Evolutionary conservation across 2,888 invertebrate genomes (phyloP).

Genomic region (Aphrophora alni): DNA sequence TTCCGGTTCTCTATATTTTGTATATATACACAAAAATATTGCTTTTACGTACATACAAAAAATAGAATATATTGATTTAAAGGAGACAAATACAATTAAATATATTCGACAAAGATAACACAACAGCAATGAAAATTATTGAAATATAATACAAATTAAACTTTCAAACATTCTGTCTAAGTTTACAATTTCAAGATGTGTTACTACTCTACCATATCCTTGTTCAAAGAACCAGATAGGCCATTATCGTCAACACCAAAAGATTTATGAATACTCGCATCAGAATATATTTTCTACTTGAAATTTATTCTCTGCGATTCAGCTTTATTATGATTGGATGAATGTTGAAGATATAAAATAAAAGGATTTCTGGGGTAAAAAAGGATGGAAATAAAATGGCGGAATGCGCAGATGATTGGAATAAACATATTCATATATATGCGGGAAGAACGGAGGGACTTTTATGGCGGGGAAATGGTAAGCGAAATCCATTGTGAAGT

Average conservation of each 20-base stretch:
- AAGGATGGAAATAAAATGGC: slow-evolving; percentile 4
- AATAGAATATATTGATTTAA: too few species aligned
- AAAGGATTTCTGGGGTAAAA: not conserved
- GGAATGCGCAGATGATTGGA: not conserved
- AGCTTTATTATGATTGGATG: not conserved
- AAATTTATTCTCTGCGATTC: slow-evolving; percentile 2
- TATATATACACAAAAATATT: too few species aligned
- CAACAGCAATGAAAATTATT: too few species aligned
- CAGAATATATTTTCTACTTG: not conserved
- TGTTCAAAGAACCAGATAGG: not conserved
- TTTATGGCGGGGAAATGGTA: slow-evolving; percentile 5
- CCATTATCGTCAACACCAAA: not conserved
- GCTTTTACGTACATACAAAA: too few species aligned
- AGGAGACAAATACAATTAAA: too few species aligned
- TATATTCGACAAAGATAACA: too few species aligned
- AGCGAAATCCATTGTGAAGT: slow-evolving; percentile 2
- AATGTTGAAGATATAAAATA: slow-evolving; percentile 6
- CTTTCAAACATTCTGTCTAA: too few species aligned
- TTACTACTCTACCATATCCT: too few species aligned
- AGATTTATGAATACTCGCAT: not conserved
- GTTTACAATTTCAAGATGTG: too few species aligned
- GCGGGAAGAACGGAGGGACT: not conserved
- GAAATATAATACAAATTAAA: too few species aligned
- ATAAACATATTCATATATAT: slow-evolving; percentile 9
- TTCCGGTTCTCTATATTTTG: too few species aligned